phyloP scores from a whole-genome alignment of 2,797 vertebrate species.

The Brachyrhaphis roseni region DNA sequence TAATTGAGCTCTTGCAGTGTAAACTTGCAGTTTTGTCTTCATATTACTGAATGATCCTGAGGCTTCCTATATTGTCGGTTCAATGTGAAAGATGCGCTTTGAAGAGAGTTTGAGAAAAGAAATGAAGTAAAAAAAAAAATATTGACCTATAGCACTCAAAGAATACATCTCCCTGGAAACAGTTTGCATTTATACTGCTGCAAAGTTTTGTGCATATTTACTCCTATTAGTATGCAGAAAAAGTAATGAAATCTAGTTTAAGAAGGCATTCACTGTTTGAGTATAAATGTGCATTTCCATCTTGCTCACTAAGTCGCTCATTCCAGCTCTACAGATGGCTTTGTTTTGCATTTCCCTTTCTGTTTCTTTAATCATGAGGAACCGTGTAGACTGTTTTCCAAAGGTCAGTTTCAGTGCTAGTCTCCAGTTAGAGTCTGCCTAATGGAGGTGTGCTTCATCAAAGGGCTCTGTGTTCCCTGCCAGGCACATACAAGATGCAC shows the following conservation, averaged over 20 bases:
- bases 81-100: conserved; percentile 53
- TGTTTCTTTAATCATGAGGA: conserved; percentile 50
- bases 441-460: conserved; percentile 71
- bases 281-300: conserved; percentile 1
- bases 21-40: conserved; percentile 60
- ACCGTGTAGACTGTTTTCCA: conserved; percentile 34
- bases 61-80: conserved; percentile 54
- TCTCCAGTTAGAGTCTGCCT: conserved; percentile 34
- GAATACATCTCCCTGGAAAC: not conserved
- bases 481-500: conserved; percentile 65
- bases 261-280: not conserved
- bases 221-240: conserved; percentile 2
- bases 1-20: conserved; percentile 59
- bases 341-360: conserved; percentile 36
- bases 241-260: conserved; percentile 5
- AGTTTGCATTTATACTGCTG: not conserved
- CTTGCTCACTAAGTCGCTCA: conserved; percentile 6
- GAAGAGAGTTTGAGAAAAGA: conserved; percentile 49
- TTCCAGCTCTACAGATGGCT: conserved; percentile 13
- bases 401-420: conserved; percentile 58
- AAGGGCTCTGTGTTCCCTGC: conserved; percentile 50
- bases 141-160: conserved; percentile 1
- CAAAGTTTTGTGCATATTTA: not conserved
- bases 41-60: conserved; percentile 57
- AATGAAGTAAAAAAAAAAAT: conserved; percentile 25